Base-by-base conservation (phyloP, 2,113 vertebrate genomes). In the Apaloderma vittatum region DNA sequence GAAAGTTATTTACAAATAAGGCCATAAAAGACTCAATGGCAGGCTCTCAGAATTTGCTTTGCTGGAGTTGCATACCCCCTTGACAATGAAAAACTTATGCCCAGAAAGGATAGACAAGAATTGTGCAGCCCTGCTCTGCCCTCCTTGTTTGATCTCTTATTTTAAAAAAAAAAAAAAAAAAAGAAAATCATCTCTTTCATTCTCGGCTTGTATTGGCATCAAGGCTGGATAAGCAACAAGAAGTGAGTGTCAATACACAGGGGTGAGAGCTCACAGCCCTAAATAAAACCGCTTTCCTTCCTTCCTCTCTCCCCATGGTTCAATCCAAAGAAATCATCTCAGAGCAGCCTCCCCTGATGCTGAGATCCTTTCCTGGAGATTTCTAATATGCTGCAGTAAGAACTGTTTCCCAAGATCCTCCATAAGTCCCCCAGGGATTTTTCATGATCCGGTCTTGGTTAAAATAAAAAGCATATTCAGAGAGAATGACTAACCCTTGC, bases 231-330 rank as follows among this genome's bases (percentile, higher is more conserved):
- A 66, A 65, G 49, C 32, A 78, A 20, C 6, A 24, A 51, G 58
- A 84, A 12, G 15, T 52, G 36, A 7, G 11, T 8, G 6, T 68
- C 65, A 37, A 36, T 24, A 80, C 1, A 3, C 15, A 23, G 21
- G 8, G 52, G 55, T 19, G 23, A 82, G 45, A 91, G 19, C 30
- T 63, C 2, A 2, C 22, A 27, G 59, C 49, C 48, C 0, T 0
- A 85, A 92, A 65, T 32, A 88, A 88, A 74, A 37, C 11, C 12
- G 4, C 63, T 87, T 92, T 43, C 70, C 18, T 45, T 75, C 24
- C 19, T 74, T 2, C 30, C 45, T 67, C n/a, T 88, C 48, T 77
- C 26, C 37, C 23, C 6, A 2, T 11, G 7, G 22, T 54, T 90
- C 26, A 80, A 8, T 14, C 34, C 22, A 67, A 86, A 93, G 48